Base-by-base conservation (phyloP, 2,113 vertebrate species). In the Aspiorhynchus laticeps region DNA sequence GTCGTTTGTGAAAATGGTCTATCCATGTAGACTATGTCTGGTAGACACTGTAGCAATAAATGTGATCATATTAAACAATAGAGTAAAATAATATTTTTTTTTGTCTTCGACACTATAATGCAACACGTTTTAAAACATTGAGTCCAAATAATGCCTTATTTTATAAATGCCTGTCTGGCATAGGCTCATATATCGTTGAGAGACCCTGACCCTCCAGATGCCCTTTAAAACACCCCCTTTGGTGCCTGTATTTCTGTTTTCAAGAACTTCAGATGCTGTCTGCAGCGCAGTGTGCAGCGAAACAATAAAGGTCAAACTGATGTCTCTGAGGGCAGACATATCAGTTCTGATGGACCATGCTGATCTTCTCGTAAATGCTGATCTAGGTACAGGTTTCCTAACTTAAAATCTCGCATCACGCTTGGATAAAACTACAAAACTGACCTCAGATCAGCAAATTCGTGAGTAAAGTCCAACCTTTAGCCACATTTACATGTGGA, bases 291-390 rank as follows among this genome's bases (percentile, higher is more conserved):
- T 78, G 75, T 69, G 65, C 33, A 46, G 59, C n/a, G 1, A 77
- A 63, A 38, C 56, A 74, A 43, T 38, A 92, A 93, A 92, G 90
- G 92, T 94, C 90, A 91, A 48, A 46, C 43, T 2, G 63, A 48
- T 90, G 84, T 56, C 67, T 85, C 21, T 14, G 80, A 86, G 88
- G 26, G 11, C 84, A 19, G 87, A 92, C 88, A 89, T 75, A 92
- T 91, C 83, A 53, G 88, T 93, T 61, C 83, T 87, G 92, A 93
- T 93, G 90, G 89, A 88, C 88, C 91, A 88, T 53, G 46, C 38
- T 21, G 28, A 7, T n/a, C 51, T 31, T 53, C 33, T 26, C 24
- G 15, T 75, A 75, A 46, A 86, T 31, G 56, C 36, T 83, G 86
- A 82, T 51, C 71, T 38, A 77, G 53, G 79, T 65, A 63, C 38